Base-by-base conservation (phyloP, 2,797 vertebrate species). In the Anomalospiza imberbis region DNA sequence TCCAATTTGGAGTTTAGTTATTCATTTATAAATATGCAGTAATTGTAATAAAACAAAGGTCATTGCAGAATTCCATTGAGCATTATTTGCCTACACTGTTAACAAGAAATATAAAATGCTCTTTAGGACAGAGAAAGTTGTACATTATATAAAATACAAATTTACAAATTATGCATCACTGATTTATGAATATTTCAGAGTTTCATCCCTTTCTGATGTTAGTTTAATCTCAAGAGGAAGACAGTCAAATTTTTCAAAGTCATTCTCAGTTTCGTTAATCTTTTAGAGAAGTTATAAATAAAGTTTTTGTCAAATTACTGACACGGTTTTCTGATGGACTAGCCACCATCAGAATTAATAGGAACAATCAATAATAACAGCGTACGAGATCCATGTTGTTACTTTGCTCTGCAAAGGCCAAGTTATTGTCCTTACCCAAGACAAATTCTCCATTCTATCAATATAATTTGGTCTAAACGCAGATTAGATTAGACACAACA, bases 41-140 rank as follows among this genome's bases (percentile, higher is more conserved):
- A 93, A 95, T 93, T 97, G 70, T 90, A 95, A 93, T 95, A 93
- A 96, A 96, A 93, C 88, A 97, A 97, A 97, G 96, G 94, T 97
- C 95, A 96, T 50, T 53, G 32, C 25, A 95, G 89, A 96, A 96
- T 95, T 94, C 95, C 80, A 48, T 17, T 93, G 94, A 95, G 95
- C 58, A 91, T 96, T 95, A 96, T 95, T 97, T 96, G 81, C 90
- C 92, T 97, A 96, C 94, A 88, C 42, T 93, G 88, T 95, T 96
- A 97, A 94, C 91, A 94, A 95, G 81, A 94, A 97, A 93, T 87
- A 65, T 89, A 93, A 97, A 95, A 96, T 83, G 77, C 50, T 94
- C 79, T 86, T 84, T 90, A 95, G 85, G 74, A 79, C 45, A 72
- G 67, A 91, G 62, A 77, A 95, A 92, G 94, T 67, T 95, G 88